These are phyloP conservation scores for Polyommatus icarus DNA, from an alignment of 2,888 invertebrate genomes.

Conservation along the genomic window DNA sequence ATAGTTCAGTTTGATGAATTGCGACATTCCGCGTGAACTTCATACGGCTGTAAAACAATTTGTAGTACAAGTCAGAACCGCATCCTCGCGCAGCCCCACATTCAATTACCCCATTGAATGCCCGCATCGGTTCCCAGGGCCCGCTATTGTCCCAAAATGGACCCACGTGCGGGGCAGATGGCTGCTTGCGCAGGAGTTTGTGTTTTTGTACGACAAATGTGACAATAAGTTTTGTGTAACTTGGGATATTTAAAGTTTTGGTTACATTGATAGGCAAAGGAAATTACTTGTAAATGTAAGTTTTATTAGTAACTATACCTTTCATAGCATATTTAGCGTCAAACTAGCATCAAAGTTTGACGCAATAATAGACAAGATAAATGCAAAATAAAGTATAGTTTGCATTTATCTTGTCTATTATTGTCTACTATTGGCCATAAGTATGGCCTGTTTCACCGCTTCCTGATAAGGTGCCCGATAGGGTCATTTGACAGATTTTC, in stretches of 20 bases:
- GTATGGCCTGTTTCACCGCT: too few relatives aligned
- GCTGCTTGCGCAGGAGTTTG: slow-evolving; percentile 48
- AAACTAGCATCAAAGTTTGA: too few relatives aligned
- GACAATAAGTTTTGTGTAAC: slow-evolving; percentile 33
- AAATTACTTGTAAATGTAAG: neutral
- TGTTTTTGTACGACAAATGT: slow-evolving; percentile 35
- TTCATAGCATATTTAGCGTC: too few relatives aligned
- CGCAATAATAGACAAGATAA: too few relatives aligned
- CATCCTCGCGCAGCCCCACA: slow-evolving; percentile 38
- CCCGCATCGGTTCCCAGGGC: slow-evolving; percentile 46
- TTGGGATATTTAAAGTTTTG: slow-evolving; percentile 20
- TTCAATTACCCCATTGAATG: slow-evolving; percentile 43
- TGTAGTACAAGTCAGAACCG: slow-evolving; percentile 29
- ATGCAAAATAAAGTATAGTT: too few relatives aligned
- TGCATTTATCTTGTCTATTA: too few relatives aligned
- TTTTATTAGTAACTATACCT: too few relatives aligned
- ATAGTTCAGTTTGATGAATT: neutral
- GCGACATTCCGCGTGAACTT: neutral
- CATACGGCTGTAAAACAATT: slow-evolving; percentile 11
- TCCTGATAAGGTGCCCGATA: too few relatives aligned
- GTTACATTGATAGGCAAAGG: neutral
- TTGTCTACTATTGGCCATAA: too few relatives aligned
- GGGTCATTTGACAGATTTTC: too few relatives aligned
- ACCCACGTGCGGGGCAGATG: slow-evolving; percentile 70
- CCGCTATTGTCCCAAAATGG: slow-evolving; percentile 52